These are phyloP conservation scores for Drosophila oshimai DNA, from an alignment of 1,140 invertebrate species.

Conservation along the genomic window DNA sequence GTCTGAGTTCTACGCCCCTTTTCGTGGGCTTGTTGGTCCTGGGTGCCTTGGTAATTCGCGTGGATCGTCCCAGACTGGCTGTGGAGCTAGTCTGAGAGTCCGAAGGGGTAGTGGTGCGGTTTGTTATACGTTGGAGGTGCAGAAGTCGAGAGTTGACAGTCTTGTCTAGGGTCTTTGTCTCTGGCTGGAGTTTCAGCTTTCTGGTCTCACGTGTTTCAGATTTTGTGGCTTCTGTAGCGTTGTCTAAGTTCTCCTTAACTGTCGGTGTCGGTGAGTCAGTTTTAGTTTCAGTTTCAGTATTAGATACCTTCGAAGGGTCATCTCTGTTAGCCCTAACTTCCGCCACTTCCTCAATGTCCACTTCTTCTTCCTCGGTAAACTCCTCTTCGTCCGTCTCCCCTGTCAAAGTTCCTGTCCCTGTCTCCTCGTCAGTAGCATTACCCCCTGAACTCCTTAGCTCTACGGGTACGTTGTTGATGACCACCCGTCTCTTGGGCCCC, in stretches of 20 bases:
- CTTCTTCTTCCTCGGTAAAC: neutral
- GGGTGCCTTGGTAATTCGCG: slow-evolving; percentile 41
- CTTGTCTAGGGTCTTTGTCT: neutral
- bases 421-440: slow-evolving; percentile 19
- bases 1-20: slow-evolving; percentile 51
- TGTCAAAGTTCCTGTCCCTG: neutral
- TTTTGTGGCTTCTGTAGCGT: neutral
- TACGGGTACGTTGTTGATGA: slow-evolving; percentile 77
- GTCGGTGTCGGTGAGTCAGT: neutral
- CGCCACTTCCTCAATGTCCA: slow-evolving; percentile 4
- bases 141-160: slow-evolving; percentile 2
- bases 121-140: slow-evolving; percentile 20
- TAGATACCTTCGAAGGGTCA: neutral
- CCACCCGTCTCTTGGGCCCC: slow-evolving; percentile 46
- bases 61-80: neutral
- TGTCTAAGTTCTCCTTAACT: neutral
- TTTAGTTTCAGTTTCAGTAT: neutral
- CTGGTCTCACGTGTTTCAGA: slow-evolving; percentile 2
- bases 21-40: slow-evolving; percentile 51
- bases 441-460: slow-evolving; percentile 50
- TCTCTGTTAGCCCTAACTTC: slow-evolving; percentile 1
- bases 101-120: neutral
- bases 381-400: neutral
- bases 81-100: neutral
- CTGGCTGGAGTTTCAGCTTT: neutral